Conservation (phyloP, 2,797 vertebrate species). For the Tadarida brasiliensis region DNA sequence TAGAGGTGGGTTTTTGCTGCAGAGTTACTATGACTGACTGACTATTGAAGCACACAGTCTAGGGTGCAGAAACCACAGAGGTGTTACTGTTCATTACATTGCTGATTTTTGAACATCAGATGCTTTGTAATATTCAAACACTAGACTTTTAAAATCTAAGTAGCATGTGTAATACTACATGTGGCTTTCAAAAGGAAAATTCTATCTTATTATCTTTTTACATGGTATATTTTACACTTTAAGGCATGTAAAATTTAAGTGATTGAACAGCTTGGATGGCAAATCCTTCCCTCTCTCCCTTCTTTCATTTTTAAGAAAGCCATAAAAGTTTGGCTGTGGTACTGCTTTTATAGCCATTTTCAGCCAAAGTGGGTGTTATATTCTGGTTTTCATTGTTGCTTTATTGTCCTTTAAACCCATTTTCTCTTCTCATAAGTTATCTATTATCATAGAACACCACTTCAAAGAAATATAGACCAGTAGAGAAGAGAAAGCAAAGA, state of each 20-base stretch:
- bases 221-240: not conserved
- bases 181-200: constrained; percentile 30
- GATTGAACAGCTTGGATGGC: not conserved
- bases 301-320: not conserved
- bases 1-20: not conserved
- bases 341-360: not conserved
- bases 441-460: not conserved
- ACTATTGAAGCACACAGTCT: not conserved
- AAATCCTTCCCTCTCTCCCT: not conserved
- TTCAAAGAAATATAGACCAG: constrained; percentile 13
- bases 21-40: not conserved
- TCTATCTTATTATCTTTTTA: not conserved
- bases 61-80: not conserved
- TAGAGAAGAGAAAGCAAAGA: not conserved
- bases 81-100: not conserved
- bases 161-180: not conserved
- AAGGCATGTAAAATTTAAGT: not conserved
- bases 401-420: constrained; percentile 24
- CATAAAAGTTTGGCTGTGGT: not conserved
- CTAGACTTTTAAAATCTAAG: constrained; percentile 22
- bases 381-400: not conserved
- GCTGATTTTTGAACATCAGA: not conserved
- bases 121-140: constrained; percentile 3
- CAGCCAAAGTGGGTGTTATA: not conserved
- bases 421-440: constrained; percentile 39